These are phyloP conservation scores for Rissa tridactyla DNA, from an alignment of 2,113 vertebrate species.

Conservation along the genomic window DNA sequence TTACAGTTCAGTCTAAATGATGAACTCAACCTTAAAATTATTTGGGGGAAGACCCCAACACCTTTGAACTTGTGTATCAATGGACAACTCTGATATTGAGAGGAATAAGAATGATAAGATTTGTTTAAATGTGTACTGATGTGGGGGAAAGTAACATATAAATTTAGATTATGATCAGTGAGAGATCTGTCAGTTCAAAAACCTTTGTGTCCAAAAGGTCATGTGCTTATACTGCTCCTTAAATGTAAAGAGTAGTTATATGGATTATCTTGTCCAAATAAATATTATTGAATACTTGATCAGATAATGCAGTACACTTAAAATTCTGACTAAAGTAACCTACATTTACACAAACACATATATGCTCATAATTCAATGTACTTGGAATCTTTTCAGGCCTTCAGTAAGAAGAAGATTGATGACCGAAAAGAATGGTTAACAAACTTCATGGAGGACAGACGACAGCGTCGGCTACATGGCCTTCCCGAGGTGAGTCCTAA, in stretches of 20 bases:
- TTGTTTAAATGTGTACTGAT: background rate
- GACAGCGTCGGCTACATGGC: conserved; percentile 94
- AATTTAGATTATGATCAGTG: background rate
- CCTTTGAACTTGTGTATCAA: background rate
- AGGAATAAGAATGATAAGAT: background rate
- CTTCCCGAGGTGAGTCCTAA: conserved; percentile 87
- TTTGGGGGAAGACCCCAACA: background rate
- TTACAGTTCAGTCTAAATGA: background rate
- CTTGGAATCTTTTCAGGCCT: conserved; percentile 83
- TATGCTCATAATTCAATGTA: background rate
- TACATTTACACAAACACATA: background rate
- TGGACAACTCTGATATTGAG: background rate
- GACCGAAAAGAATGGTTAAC: conserved; percentile 99
- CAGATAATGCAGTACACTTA: background rate
- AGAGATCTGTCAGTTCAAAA: background rate
- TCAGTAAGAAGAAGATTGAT: conserved; percentile 99
- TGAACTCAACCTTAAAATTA: background rate
- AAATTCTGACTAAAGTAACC: conserved; percentile 1
- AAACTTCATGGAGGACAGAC: conserved; percentile 97
- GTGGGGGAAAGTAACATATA: background rate
- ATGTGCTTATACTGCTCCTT: background rate
- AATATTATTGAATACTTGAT: background rate
- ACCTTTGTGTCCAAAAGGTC: background rate
- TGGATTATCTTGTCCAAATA: background rate
- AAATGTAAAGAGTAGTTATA: background rate